Conservation (phyloP, 2,113 vertebrate genomes). For the Seriola quinqueradiata region DNA sequence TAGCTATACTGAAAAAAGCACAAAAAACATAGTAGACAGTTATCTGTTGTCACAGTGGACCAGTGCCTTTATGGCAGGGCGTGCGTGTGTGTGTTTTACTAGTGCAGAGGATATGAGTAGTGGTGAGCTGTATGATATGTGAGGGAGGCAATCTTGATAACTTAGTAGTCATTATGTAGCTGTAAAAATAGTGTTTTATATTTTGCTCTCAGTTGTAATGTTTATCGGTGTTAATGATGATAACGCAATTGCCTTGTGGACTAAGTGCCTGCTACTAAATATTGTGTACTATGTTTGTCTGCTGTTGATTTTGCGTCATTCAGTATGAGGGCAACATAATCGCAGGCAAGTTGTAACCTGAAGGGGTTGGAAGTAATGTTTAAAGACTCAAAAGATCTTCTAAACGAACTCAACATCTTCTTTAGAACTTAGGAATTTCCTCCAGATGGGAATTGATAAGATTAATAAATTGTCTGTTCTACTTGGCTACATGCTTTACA, state of each 20-base stretch:
- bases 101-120: neutral
- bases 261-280: conserved; percentile 76
- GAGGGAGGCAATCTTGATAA: conserved; percentile 6
- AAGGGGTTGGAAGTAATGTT: conserved; percentile 7
- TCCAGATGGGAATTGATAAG: conserved; percentile 1
- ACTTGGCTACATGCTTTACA: neutral
- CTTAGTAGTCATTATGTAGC: conserved; percentile 34
- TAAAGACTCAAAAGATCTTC: conserved; percentile 15
- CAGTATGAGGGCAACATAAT: neutral
- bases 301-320: conserved; percentile 23
- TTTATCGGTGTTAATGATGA: conserved; percentile 34
- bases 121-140: neutral
- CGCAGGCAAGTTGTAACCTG: neutral
- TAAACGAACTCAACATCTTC: conserved; percentile 8
- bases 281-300: conserved; percentile 22
- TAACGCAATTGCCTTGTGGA: conserved; percentile 66
- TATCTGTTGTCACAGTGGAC: conserved; percentile 27
- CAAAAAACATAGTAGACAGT: conserved; percentile 7
- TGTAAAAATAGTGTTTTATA: conserved; percentile 23
- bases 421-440: neutral
- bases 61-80: neutral
- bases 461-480: neutral
- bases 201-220: conserved; percentile 27
- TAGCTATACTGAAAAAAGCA: conserved; percentile 29
- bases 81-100: conserved; percentile 19